These are phyloP conservation scores for Microctonus aethiopoides DNA, from an alignment of 2,888 invertebrate species.

Conservation along the genomic window DNA sequence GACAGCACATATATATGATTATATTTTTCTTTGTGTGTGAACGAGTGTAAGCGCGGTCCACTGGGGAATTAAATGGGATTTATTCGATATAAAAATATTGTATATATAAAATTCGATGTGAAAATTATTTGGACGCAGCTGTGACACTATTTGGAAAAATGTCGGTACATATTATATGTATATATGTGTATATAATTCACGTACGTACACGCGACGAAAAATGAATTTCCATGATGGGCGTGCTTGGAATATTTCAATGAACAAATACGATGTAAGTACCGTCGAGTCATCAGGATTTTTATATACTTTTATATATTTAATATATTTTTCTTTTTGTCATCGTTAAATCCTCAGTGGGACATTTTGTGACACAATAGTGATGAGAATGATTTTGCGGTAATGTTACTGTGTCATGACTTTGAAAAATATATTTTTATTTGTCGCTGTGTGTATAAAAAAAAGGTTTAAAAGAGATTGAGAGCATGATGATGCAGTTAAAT, in stretches of 20 bases:
- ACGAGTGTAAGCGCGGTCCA: slow-evolving; percentile 26
- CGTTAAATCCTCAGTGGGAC: slow-evolving; percentile 1
- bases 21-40: no score
- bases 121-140: slow-evolving; percentile 46
- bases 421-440: not conserved
- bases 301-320: not conserved
- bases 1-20: no score
- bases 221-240: slow-evolving; percentile 32
- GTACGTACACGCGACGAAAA: not conserved
- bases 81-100: slow-evolving; percentile 24
- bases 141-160: slow-evolving; percentile 24
- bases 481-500: not conserved
- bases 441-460: no score
- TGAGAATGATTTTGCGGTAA: slow-evolving; percentile 7
- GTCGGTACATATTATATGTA: not conserved
- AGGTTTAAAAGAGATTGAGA: not conserved
- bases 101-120: slow-evolving; percentile 19
- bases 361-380: not conserved
- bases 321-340: not conserved
- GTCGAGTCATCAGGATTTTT: slow-evolving; percentile 24
- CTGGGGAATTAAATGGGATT: slow-evolving; percentile 7
- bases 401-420: not conserved
- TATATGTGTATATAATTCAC: not conserved
- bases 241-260: slow-evolving; percentile 28
- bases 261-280: not conserved